Evolutionary conservation across 2,797 vertebrate species (phyloP), one percentile per base, ranked within the genome.

Genomic region (Saxicola maurus): DNA sequence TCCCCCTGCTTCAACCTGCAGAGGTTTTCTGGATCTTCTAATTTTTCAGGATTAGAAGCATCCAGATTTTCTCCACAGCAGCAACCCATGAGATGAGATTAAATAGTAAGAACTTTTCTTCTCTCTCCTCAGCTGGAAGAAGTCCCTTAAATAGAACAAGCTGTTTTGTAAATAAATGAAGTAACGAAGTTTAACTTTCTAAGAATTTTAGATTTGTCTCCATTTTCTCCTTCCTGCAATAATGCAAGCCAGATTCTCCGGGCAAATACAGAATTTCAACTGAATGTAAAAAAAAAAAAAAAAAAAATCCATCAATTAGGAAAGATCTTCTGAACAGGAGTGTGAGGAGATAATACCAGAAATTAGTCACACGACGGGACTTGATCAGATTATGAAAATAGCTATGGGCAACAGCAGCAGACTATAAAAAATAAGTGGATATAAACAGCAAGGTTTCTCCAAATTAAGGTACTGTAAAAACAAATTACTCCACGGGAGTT

Each of bases 401-500:
- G n/a, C 15, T 48, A 21, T 9, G 14, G 53, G 49, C 38, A 90
- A 59, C 7, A 60, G 17, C 0, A 45, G n/a, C 0, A 13, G 17
- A 21, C 38, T 61, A 6, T 19, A 37, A 66, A 28, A 66, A 43
- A 11, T 2, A 37, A 66, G 23, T 13, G 23, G 33, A 59, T 51
- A 21, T 6, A 16, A 92, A 83, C 0, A 64, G 57, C 27, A 60
- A 74, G 16, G 12, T 40, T 83, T n/a, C 31, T 66, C 65, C 57
- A 74, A 73, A 78, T 24, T 40, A 73, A 64, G 18, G 27, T 31
- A 27, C 37, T 38, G 30, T 35, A 46, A 72, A 85, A 7, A 17
- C 25, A 87, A 67, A 51, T 6, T 0, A 49, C 23, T 33, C 28
- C 2, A 7, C 0, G 7, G 23, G n/a, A 74, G 3, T 31, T 53